Evolutionary conservation across 2,888 invertebrate species (phyloP).

Genomic region (Dryomyza anilis): DNA sequence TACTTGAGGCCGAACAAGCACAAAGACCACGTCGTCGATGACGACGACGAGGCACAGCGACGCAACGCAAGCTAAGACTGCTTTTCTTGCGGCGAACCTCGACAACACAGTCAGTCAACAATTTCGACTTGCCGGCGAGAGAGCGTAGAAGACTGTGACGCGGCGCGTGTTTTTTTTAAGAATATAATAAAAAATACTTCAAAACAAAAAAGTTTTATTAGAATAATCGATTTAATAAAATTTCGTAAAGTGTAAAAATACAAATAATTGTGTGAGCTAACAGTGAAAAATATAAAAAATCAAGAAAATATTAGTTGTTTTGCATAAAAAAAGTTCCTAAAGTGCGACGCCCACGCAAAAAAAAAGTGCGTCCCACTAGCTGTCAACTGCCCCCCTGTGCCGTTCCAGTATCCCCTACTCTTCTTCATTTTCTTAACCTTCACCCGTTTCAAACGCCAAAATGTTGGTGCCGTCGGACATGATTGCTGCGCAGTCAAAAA

Average conservation of each 20-base stretch:
- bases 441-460: conserved; percentile 56
- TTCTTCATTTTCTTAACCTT: background rate
- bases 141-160: conserved; percentile 44
- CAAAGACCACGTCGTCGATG: background rate
- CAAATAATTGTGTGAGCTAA: too few species aligned
- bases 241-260: too few species aligned
- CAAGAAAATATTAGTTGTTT: too few species aligned
- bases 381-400: background rate
- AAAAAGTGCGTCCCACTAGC: background rate
- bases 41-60: conserved; percentile 4
- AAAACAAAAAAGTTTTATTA: too few species aligned
- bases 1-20: conserved; percentile 25
- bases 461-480: conserved; percentile 93
- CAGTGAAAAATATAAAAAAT: too few species aligned
- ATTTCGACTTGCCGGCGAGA: conserved; percentile 57
- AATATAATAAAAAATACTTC: too few species aligned
- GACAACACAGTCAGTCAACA: conserved; percentile 54
- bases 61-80: conserved; percentile 34
- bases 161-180: conserved; percentile 13
- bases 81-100: conserved; percentile 54
- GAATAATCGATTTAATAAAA: too few species aligned
- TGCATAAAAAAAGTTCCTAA: too few species aligned
- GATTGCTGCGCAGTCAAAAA: conserved; percentile 93
- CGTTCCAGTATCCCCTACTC: too few species aligned
- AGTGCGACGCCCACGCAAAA: background rate